Evolutionary conservation across 2,888 invertebrate genomes (phyloP), one percentile per base, ranked within the genome.

Genomic region (Erynnis tages): DNA sequence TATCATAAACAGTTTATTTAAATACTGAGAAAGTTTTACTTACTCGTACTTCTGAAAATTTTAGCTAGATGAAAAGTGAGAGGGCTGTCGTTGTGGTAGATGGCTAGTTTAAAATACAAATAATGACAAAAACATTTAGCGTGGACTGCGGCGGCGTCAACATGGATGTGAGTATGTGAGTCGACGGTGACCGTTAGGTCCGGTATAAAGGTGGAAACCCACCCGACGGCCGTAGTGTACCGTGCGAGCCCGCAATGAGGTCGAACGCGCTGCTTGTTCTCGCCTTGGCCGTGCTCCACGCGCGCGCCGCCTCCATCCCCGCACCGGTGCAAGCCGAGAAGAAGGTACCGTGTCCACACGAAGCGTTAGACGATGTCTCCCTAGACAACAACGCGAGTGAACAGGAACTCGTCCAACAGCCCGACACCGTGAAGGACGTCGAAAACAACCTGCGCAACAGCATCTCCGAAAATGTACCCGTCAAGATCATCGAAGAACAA

Each of bases 71-170:
- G 34, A 48, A 54, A 53, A 54, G 58, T 57, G 61, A 45, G 49
- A 50, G 37, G 43, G 27, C 50, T 48, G 59, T 60, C 55, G 56
- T 63, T 58, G 55, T 54, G 54, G 34, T 47, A 30, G 53, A 54
- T 43, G 62, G 66, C 62, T 70, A 70, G 71, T 74, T 71, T 70
- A 65, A 66, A 76, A 73, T 61, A 81, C 77, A 84, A 82, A 83
- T 82, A 82, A 75, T 81, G 79, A 75, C 78, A 71, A 69, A 80
- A 72, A 75, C 72, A 77, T 78, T 81, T 77, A 81, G 73, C 77
- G 75, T 62, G 56, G 58, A 62, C 55, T 53, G 52, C 58, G 68
- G 70, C 71, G 66, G 75, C 67, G 71, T 76, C 76, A 79, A 77
- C 75, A 80, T 58, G 62, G 61, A 60, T 56, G 67, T 62, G 56